Evolutionary conservation across 2,797 vertebrate genomes (phyloP), one percentile per base, ranked within the genome.

Genomic region (Pipistrellus kuhlii): DNA sequence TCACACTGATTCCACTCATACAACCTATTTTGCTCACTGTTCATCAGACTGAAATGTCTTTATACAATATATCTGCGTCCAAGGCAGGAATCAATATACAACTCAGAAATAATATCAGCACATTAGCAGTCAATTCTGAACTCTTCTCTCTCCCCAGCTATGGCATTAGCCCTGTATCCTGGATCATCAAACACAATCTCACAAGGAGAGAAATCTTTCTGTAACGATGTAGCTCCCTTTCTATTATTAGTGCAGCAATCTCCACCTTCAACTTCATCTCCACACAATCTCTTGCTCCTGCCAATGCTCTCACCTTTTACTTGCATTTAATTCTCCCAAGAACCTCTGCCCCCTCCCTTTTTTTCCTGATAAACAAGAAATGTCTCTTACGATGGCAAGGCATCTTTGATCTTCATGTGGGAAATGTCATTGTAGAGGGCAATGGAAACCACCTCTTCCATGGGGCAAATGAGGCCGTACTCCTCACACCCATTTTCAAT

Each of bases 401-500:
- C 99, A 27, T 99, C 99, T 97, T 99, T 99, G 95, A 99, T 99
- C 98, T 99, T 99, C 99, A 99, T 99, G 96, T 99, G 99, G 0
- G 99, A 99, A 97, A 99, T 99, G 93, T 99, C 99, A 0, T 99
- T 99, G 80, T 99, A 99, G 90, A 99, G 98, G 0, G 99, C 99
- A 75, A 99, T 99, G 0, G 99, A 99, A n/a, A 99, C 98, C 6
- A 99, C 99, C 97, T 99, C 99, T 96, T 99, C 99, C 99, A 99
- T 99, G 91, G 99, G 99, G 95, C 99, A 99, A 97, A 99, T 99
- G 71, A 99, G 99, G 64, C 99, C 99, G 8, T 99, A 99, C 94
- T 99, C 99, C 98, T 99, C 99, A 92, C 99, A 99, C 82, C 99
- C 99, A 35, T 99, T 99, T 97, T 99, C 99, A 85, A 99, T 99